Base-by-base conservation (phyloP, 2,113 vertebrate species). In the Alethe diademata region DNA sequence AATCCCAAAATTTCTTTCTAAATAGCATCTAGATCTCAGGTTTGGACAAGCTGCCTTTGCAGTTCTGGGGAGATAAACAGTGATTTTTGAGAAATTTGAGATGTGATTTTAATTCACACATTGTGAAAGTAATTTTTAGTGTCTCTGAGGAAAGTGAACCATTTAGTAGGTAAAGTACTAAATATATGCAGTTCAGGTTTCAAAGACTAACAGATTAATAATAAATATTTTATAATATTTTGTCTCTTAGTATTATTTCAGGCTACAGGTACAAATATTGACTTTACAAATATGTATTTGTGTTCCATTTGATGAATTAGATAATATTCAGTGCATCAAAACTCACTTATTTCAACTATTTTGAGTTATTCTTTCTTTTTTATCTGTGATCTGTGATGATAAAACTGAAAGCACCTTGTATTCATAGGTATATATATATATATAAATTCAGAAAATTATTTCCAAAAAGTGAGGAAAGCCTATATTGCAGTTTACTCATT, bases 161-260 rank as follows among this genome's bases (percentile, higher is more conserved):
- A 42, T 0, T 0, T 5, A 38, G 4, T 5, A 62, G 24, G 10
- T 58, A n/a, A 85, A 67, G 9, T 64, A 60, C 19, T 56, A 15
- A 45, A 25, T 48, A n/a, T 28, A 4, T 20, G n/a, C 23, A 48
- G 8, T 20, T 28, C 24, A 28, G 3, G 12, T 31, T 92, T 57
- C 5, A 4, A 75, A 78, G 45, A 8, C 8, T 17, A 40, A 54
- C 5, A 65, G 22, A 22, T 33, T 47, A 62, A 22, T 57, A 74
- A 26, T 38, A 67, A 64, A 26, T 42, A 6, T 23, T 85, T 62
- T 19, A 5, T 56, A 78, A 2, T 40, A 40, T 56, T 62, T 95
- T 66, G 8, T 24, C 9, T 58, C 78, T 69, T 38, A 73, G 14
- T 20, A 43, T 40, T 1, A 14, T 24, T 88, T 90, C 15, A 56